These are phyloP conservation scores for Cheilosia urbana DNA, from an alignment of 2,888 invertebrate genomes.

Conservation along the genomic window DNA sequence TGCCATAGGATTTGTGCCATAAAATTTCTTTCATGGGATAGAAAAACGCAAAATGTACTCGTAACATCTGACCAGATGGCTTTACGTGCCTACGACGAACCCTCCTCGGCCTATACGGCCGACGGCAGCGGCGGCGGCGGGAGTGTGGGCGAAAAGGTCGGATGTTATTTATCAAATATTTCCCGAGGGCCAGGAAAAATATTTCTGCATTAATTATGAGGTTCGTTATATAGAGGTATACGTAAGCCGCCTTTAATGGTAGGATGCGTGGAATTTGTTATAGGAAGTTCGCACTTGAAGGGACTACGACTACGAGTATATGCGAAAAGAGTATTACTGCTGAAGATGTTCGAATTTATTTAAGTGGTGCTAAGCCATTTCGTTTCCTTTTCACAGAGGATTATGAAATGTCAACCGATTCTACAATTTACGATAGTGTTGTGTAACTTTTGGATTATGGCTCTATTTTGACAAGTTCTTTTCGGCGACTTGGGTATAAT, in stretches of 20 bases:
- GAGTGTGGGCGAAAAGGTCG: slow-evolving; percentile 65
- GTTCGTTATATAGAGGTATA: slow-evolving; percentile 36
- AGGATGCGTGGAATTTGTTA: slow-evolving; percentile 57
- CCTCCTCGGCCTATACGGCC: not conserved
- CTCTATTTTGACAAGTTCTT: not conserved
- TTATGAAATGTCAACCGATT: slow-evolving; percentile 17
- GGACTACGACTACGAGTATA: not conserved
- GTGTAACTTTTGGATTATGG: not conserved
- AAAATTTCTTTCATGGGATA: slow-evolving; percentile 53
- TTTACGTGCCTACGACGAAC: slow-evolving; percentile 34
- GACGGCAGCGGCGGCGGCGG: not conserved
- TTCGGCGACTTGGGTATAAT: no score
- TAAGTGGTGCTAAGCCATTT: not conserved
- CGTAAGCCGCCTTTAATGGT: slow-evolving; percentile 51
- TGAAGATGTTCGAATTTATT: slow-evolving; percentile 10
- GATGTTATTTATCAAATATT: slow-evolving; percentile 78
- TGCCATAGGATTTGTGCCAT: slow-evolving; percentile 66
- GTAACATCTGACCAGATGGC: slow-evolving; percentile 68
- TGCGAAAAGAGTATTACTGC: slow-evolving; percentile 23
- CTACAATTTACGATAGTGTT: slow-evolving; percentile 1
- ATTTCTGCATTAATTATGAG: slow-evolving; percentile 77
- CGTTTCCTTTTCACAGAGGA: slow-evolving; percentile 9
- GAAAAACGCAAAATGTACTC: slow-evolving; percentile 49
- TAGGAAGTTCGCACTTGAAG: slow-evolving; percentile 40
- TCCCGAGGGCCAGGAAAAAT: slow-evolving; percentile 74